phyloP scores from a whole-genome alignment of 2,888 invertebrate species.

The Dolichopus griseipennis region DNA sequence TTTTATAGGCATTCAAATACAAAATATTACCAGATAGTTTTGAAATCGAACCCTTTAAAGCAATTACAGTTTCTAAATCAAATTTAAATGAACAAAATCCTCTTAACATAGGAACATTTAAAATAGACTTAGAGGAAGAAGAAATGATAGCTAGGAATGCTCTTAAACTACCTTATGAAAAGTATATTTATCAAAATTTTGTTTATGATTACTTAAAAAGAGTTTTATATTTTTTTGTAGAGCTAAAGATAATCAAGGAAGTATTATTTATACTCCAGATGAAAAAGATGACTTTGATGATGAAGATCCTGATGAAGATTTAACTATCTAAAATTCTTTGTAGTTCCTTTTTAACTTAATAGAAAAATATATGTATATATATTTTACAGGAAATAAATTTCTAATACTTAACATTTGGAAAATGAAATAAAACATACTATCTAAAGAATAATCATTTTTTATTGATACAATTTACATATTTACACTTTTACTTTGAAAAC shows the following conservation, averaged over 20 bases:
- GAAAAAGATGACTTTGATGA: slow-evolving; percentile 74
- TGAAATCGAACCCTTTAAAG: slow-evolving; percentile 25
- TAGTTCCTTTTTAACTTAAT: no score
- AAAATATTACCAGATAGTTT: slow-evolving; percentile 31
- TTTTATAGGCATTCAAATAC: slow-evolving; percentile 29
- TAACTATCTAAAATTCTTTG: slow-evolving; percentile 51
- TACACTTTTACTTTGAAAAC: no score
- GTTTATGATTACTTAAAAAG: neutral
- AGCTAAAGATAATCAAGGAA: slow-evolving; percentile 44
- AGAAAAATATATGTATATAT: no score
- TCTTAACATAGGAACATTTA: slow-evolving; percentile 33
- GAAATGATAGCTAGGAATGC: slow-evolving; percentile 41
- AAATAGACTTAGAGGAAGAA: slow-evolving; percentile 41
- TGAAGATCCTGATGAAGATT: slow-evolving; percentile 80
- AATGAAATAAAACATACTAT: no score
- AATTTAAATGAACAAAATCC: slow-evolving; percentile 15
- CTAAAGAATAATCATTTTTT: no score
- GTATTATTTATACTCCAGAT: slow-evolving; percentile 68
- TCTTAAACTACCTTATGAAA: slow-evolving; percentile 41
- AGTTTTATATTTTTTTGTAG: slow-evolving; percentile 21
- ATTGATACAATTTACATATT: no score
- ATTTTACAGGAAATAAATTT: no score
- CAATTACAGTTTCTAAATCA: neutral
- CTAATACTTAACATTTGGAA: no score
- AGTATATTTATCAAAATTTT: slow-evolving; percentile 26